Percentiles rank a stretch among this genome's conserved stretches.
Evolutionary conservation across 2,888 invertebrate species (phyloP).

Genomic region (Byasa hedistus): DNA sequence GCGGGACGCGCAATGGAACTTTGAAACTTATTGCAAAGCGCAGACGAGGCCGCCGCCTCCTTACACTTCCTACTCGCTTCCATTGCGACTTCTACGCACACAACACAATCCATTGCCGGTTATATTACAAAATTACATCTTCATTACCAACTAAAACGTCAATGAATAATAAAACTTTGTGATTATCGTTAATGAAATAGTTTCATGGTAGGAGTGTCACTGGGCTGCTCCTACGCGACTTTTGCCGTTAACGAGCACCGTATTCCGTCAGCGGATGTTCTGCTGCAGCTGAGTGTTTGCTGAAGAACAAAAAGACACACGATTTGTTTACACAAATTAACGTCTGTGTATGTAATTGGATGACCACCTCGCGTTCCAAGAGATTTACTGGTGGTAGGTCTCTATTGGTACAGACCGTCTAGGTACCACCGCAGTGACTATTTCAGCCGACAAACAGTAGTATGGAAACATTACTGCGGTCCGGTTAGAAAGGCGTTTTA

Average conservation of each 20-base stretch:
- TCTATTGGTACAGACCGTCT: too few relatives aligned
- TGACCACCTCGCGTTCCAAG: too few relatives aligned
- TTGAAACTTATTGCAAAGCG: conserved; percentile 50
- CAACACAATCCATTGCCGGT: background rate
- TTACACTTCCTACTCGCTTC: conserved; percentile 35
- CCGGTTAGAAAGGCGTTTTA: too few relatives aligned
- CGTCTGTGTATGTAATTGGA: too few relatives aligned
- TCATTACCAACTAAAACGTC: conserved; percentile 1
- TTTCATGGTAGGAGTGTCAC: conserved; percentile 11
- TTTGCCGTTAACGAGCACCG: conserved; percentile 43
- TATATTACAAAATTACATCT: background rate
- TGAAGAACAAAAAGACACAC: background rate
- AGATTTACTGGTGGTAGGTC: too few relatives aligned
- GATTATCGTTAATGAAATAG: background rate
- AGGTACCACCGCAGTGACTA: too few relatives aligned
- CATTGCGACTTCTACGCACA: background rate
- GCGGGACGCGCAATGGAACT: conserved; percentile 52
- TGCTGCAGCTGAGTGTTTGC: conserved; percentile 30
- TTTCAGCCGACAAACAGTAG: too few relatives aligned
- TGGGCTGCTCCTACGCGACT: conserved; percentile 55
- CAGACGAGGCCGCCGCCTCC: conserved; percentile 40
- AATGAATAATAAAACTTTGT: conserved; percentile 7
- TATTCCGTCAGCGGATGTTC: conserved; percentile 41
- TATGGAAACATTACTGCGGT: too few relatives aligned
- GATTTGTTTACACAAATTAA: background rate